Evolutionary conservation across 2,888 invertebrate genomes (phyloP).

Genomic region (Polyommatus iphigenia): DNA sequence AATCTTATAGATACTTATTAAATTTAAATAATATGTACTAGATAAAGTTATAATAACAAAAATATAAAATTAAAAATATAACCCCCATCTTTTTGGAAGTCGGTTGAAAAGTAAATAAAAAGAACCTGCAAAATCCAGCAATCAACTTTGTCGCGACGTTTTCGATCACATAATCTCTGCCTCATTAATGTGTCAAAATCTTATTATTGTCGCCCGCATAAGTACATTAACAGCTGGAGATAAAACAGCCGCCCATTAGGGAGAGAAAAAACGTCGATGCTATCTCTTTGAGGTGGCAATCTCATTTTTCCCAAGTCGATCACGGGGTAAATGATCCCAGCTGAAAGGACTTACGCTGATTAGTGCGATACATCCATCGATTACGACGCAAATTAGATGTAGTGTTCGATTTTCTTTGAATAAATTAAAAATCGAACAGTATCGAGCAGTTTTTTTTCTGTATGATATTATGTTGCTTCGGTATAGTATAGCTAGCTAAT

Average conservation of each 20-base stretch:
- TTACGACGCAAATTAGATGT: background rate
- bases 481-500: too few relatives aligned
- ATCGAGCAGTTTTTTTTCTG: too few relatives aligned
- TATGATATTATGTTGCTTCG: too few relatives aligned
- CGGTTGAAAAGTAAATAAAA: background rate
- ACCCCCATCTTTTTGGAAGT: too few relatives aligned
- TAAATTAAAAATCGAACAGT: too few relatives aligned
- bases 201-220: constrained; percentile 77
- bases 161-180: constrained; percentile 52
- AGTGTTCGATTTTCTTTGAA: background rate
- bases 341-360: constrained; percentile 72
- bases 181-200: constrained; percentile 76
- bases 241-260: constrained; percentile 78
- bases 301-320: constrained; percentile 75
- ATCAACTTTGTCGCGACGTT: constrained; percentile 30
- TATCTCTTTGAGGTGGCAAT: constrained; percentile 75
- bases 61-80: too few relatives aligned
- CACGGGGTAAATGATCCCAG: constrained; percentile 72
- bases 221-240: constrained; percentile 74
- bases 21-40: too few relatives aligned
- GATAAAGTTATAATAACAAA: too few relatives aligned
- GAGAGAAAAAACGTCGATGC: constrained; percentile 66
- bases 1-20: too few relatives aligned
- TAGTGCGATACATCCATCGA: constrained; percentile 48
- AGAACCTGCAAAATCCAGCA: background rate